Conservation (phyloP, 37 sponge, comb jelly and placozoan genomes). For the Spongilla lacustris region DNA sequence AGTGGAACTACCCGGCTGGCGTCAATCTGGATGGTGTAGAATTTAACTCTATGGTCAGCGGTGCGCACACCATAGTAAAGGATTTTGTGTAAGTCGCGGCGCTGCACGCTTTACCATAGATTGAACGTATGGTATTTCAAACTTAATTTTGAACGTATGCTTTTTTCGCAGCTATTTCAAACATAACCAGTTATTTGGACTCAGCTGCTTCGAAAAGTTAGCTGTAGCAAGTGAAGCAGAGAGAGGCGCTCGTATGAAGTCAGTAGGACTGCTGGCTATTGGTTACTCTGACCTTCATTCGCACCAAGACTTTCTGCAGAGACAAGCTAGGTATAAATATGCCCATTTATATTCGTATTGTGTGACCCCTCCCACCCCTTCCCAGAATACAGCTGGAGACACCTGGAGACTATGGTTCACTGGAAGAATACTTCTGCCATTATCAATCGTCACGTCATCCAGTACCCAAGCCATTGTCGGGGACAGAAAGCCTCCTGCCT, state of each 20-base stretch:
- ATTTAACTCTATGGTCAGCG: constrained; percentile 97
- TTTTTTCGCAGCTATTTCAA: no score
- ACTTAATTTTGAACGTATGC: no score
- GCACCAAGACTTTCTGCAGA: constrained; percentile 84
- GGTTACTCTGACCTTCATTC: constrained; percentile 70
- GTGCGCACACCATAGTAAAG: constrained; percentile 80
- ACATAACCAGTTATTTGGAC: constrained; percentile 76
- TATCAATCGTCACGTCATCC: constrained; percentile 22
- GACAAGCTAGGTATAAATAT: constrained; percentile 67
- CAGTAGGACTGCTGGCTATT: constrained; percentile 86
- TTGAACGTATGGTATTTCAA: constrained; percentile 92
- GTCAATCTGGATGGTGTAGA: constrained; percentile 85
- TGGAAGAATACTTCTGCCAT: constrained; percentile 72
- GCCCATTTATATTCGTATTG: not conserved
- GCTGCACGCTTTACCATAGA: no score
- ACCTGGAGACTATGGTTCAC: constrained; percentile 67
- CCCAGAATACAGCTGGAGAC: constrained; percentile 65
- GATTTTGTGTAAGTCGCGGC: constrained; percentile 93
- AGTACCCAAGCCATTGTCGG: constrained; percentile 16
- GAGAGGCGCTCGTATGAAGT: constrained; percentile 96
- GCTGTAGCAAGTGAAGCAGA: constrained; percentile 83
- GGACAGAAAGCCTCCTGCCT: not conserved
- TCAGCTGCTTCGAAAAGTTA: constrained; percentile 89
- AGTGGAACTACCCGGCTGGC: constrained; percentile 87
- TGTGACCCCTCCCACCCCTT: not conserved